phyloP scores from a whole-genome alignment of 2,113 vertebrate species.

The Oenanthe melanoleuca region DNA sequence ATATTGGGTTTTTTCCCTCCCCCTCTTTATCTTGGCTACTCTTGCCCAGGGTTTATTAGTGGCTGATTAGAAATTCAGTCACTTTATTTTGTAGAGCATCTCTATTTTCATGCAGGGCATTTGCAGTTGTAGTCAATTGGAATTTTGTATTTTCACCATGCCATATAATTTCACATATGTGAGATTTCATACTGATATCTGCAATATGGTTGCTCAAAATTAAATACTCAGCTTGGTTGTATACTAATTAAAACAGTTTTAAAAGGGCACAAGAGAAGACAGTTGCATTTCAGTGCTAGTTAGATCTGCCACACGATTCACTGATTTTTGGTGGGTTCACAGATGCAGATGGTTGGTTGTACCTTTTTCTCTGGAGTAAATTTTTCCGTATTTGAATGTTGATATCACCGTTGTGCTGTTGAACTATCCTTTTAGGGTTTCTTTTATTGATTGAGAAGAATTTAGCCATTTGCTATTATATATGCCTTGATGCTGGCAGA shows the following conservation, averaged over 20 bases:
- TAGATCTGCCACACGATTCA: background rate
- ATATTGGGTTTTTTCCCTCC: fast-evolving
- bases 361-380: background rate
- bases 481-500: background rate
- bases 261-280: background rate
- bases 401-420: background rate
- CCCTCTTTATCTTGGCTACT: background rate
- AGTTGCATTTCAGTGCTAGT: background rate
- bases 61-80: background rate
- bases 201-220: background rate
- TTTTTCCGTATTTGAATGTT: background rate
- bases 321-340: background rate
- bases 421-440: background rate
- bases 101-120: background rate
- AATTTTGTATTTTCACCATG: background rate
- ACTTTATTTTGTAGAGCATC: background rate
- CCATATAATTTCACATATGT: background rate
- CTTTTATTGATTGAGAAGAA: background rate
- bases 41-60: background rate
- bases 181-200: background rate
- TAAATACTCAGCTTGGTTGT: background rate
- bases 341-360: background rate
- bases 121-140: background rate
- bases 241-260: background rate
- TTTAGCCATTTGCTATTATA: background rate